Conservation (phyloP, 2,888 invertebrate species). For the Pantelozetes paolii region DNA sequence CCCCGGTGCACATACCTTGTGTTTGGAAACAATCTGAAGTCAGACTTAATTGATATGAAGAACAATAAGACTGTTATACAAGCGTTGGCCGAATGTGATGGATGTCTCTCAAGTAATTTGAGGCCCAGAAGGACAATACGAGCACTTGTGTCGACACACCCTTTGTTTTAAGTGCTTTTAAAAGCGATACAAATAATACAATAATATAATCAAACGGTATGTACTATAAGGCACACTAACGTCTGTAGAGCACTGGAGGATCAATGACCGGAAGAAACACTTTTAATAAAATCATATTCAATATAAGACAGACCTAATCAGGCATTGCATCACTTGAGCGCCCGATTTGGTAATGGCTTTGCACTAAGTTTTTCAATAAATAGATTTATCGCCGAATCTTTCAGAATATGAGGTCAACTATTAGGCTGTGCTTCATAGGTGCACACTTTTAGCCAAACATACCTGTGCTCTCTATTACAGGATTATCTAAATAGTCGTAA, state of each 20-base stretch:
- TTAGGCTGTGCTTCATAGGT: not conserved
- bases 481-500: too few species aligned
- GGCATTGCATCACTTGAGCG: not conserved
- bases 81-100: slow-evolving; percentile 28
- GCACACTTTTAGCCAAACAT: too few species aligned
- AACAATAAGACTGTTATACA: slow-evolving; percentile 24
- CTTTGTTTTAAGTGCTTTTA: slow-evolving; percentile 19
- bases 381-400: slow-evolving; percentile 1
- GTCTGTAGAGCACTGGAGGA: not conserved
- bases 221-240: not conserved
- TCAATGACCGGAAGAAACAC: slow-evolving; percentile 13
- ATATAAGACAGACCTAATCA: not conserved
- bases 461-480: too few species aligned
- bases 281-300: not conserved
- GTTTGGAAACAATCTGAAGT: not conserved
- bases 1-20: not conserved
- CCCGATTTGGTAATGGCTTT: not conserved
- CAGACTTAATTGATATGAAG: not conserved
- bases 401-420: not conserved
- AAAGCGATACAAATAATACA: slow-evolving; percentile 10
- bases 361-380: slow-evolving; percentile 7
- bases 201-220: not conserved
- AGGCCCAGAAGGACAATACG: slow-evolving; percentile 17
- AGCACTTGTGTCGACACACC: slow-evolving; percentile 21
- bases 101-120: slow-evolving; percentile 18